Evolutionary conservation across 2,797 vertebrate genomes (phyloP).

Genomic region (Fundulus diaphanus): DNA sequence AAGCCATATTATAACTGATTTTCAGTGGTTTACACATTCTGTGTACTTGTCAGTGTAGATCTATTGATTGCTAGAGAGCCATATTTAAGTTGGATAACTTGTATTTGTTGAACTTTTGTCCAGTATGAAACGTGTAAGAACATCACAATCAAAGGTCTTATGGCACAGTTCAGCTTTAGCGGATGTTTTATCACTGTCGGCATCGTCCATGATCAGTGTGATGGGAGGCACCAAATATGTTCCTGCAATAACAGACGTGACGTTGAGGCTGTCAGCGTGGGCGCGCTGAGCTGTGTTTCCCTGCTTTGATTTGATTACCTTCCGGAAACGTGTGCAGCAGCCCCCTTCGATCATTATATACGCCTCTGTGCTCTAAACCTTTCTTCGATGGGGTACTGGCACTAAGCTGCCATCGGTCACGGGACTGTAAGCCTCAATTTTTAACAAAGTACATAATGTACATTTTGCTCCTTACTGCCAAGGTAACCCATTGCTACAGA

Average conservation of each 20-base stretch:
- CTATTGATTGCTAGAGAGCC: no score
- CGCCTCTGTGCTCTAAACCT: background rate
- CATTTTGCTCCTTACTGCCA: conserved; percentile 12
- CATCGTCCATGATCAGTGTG: background rate
- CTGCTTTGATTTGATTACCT: conserved; percentile 55
- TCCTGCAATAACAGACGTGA: conserved; percentile 29
- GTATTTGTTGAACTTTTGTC: background rate
- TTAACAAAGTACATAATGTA: conserved; percentile 38
- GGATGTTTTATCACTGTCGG: background rate
- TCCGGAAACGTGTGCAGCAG: conserved; percentile 45
- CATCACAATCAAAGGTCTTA: background rate
- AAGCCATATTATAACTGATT: background rate
- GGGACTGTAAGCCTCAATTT: conserved; percentile 14
- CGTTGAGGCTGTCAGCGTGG: conserved; percentile 42
- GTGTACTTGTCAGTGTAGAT: no score
- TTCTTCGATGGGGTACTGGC: conserved; percentile 10
- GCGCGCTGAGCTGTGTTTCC: conserved; percentile 24
- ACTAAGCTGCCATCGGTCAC: conserved; percentile 9
- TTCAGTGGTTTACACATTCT: background rate
- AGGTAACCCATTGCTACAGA: conserved; percentile 5
- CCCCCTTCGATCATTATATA: conserved; percentile 9
- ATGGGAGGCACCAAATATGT: conserved; percentile 10
- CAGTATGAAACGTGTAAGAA: background rate
- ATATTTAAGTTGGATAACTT: no score
- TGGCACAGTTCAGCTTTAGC: background rate